phyloP scores from a whole-genome alignment of 2,113 vertebrate species.

The Pteruthius melanotis region DNA sequence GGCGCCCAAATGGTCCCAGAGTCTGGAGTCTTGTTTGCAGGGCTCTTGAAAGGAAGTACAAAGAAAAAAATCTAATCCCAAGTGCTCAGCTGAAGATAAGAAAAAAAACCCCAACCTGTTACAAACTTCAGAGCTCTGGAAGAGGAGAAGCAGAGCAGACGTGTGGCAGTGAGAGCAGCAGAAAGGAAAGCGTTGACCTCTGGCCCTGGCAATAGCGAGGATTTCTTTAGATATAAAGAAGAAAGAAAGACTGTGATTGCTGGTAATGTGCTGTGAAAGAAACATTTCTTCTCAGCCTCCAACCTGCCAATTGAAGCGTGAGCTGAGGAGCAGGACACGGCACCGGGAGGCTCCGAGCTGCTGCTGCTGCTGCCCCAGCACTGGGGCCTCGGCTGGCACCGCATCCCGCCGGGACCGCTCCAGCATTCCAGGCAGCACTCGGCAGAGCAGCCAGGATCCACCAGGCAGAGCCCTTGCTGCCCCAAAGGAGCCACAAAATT shows the following conservation, averaged over 20 bases:
- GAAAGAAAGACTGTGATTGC: neutral
- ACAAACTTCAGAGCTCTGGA: neutral
- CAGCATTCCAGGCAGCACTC: rapidly evolving
- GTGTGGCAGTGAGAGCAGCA: neutral
- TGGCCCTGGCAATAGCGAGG: neutral
- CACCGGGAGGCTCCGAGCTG: neutral
- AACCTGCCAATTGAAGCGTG: neutral
- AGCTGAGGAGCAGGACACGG: neutral
- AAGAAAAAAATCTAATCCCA: neutral
- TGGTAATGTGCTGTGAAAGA: neutral
- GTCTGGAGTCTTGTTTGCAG: neutral
- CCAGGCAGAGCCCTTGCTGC: neutral
- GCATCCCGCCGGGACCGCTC: rapidly evolving
- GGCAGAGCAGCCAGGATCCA: neutral
- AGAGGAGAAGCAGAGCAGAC: neutral
- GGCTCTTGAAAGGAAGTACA: neutral
- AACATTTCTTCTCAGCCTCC: neutral
- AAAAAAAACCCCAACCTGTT: neutral
- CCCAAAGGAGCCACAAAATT: rapidly evolving
- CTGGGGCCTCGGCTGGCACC: rapidly evolving
- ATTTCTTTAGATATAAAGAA: neutral
- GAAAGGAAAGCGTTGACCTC: neutral
- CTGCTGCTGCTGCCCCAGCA: neutral
- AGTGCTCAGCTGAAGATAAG: neutral
- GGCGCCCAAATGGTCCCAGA: rapidly evolving